Evolutionary conservation across 2,888 invertebrate species (phyloP), one percentile per base, ranked within the genome.

Genomic region (Cheilosia pagana): DNA sequence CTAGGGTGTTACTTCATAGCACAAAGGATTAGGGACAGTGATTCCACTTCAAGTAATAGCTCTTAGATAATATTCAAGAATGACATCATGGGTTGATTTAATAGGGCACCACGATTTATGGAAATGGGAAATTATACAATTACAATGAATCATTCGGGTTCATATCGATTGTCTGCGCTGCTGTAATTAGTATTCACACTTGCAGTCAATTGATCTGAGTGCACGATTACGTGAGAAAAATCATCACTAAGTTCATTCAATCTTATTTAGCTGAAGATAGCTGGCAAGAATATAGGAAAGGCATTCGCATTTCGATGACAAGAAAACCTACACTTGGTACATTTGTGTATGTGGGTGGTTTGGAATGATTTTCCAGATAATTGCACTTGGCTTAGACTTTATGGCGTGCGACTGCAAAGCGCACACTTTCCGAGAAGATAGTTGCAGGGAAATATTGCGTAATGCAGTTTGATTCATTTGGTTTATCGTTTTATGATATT

Each of bases 211-310:
- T 45, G 70, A 75, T 76, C 68, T 59, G 5, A 63, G 28, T 39
- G 23, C 45, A 45, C 75, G 55, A 62, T 59, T 63, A 75, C 70
- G 75, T 81, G 50, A 31, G 55, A 55, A 41, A 48, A 48, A 60
- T 67, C 19, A 55, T 25, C 63, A 59, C 8, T 28, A 57, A 76
- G 76, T 81, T 76, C 81, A 81, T 6, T 19, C 52, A 52, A 53
- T 60, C 10, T 48, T 48, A 45, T 8, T 45, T 2, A 8, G 25
- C 25, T 57, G 43, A 31, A 50, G 65, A 16, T 55, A 35, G 48
- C 52, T 43, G 6, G 2, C 45, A 23, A 25, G 63, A 50, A 12
- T 35, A 12, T 35, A 12, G 12, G 3, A 10, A 31, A 12, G 12
- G 3, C 35, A 35, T 35, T 12, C 31, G 5, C 5, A 25, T 4